Evolutionary conservation across 2,113 vertebrate genomes (phyloP).

Genomic region (Pica pica): DNA sequence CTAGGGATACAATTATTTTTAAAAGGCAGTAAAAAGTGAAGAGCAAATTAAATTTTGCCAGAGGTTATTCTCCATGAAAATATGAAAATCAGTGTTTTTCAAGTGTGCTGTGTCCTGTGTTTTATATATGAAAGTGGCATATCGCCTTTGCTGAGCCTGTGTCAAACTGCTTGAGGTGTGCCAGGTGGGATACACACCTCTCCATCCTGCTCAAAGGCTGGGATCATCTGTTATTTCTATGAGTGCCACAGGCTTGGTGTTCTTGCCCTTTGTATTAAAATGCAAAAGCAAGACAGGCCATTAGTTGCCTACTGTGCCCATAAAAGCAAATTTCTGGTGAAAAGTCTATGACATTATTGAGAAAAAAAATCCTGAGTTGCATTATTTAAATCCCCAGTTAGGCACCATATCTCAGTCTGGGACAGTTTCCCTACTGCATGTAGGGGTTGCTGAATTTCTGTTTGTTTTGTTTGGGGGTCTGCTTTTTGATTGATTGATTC

Average conservation of each 20-base stretch:
- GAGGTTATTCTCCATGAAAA: background rate
- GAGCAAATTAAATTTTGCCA: constrained; percentile 38
- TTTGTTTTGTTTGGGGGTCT: background rate
- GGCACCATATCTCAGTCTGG: background rate
- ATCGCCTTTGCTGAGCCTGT: background rate
- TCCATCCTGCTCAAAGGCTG: background rate
- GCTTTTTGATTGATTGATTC: background rate
- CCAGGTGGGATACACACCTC: background rate
- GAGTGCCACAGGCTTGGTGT: background rate
- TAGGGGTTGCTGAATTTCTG: background rate
- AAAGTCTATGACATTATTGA: background rate
- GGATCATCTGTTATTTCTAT: background rate
- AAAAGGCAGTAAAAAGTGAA: constrained; percentile 28
- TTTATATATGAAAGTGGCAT: background rate
- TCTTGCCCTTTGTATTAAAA: background rate
- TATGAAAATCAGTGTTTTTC: background rate
- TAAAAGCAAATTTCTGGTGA: background rate
- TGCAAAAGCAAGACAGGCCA: background rate
- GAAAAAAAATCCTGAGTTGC: background rate
- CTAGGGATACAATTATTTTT: constrained; percentile 40
- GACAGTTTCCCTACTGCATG: background rate
- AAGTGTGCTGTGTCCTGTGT: background rate
- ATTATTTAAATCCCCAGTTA: background rate
- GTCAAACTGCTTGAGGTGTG: background rate
- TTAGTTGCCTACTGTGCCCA: background rate